A percentile compares a stretch with the other conserved stretches of the same genome.
Evolutionary conservation across 30 jellyfish, hydroid and myxozoan species (phyloP).

Genomic region (Cassiopea andromeda): DNA sequence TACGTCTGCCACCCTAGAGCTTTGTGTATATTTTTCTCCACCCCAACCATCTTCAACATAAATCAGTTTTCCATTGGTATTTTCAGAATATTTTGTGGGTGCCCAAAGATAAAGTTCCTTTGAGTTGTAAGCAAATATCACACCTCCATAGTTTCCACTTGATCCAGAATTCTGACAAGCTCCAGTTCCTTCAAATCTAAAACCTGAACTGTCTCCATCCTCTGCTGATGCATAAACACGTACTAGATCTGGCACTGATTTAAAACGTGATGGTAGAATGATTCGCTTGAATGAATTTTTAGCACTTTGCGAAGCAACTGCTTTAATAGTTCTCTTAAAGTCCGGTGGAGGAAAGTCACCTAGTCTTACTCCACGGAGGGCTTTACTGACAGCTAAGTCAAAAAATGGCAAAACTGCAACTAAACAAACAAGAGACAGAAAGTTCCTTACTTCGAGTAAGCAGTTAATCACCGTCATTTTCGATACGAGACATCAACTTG

Average conservation of each 20-base stretch:
- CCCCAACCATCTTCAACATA: constrained; percentile 99
- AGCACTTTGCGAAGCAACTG: constrained; percentile 56
- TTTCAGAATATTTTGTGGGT: constrained; percentile 76
- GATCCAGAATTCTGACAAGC: constrained; percentile 95
- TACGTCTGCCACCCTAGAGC: constrained; percentile 85
- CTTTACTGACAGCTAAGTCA: neutral
- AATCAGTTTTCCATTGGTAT: constrained; percentile 79
- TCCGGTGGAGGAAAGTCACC: constrained; percentile 96
- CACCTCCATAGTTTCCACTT: constrained; percentile 86
- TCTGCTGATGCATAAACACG: constrained; percentile 80
- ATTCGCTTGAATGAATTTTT: constrained; percentile 64
- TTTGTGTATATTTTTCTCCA: constrained; percentile 86
- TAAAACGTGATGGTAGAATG: constrained; percentile 58
- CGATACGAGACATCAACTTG: neutral
- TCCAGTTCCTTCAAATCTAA: constrained; percentile 92
- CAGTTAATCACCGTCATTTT: neutral
- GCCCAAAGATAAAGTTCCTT: constrained; percentile 89
- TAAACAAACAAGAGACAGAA: neutral
- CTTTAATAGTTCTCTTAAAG: constrained; percentile 48
- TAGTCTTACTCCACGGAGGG: constrained; percentile 72
- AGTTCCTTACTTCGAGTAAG: neutral
- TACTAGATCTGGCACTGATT: constrained; percentile 83
- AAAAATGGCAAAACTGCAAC: neutral
- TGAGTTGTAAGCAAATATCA: constrained; percentile 84
- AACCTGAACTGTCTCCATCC: constrained; percentile 93